These are phyloP conservation scores for Napeogenes sylphis DNA, from an alignment of 2,888 invertebrate genomes.

Conservation along the genomic window DNA sequence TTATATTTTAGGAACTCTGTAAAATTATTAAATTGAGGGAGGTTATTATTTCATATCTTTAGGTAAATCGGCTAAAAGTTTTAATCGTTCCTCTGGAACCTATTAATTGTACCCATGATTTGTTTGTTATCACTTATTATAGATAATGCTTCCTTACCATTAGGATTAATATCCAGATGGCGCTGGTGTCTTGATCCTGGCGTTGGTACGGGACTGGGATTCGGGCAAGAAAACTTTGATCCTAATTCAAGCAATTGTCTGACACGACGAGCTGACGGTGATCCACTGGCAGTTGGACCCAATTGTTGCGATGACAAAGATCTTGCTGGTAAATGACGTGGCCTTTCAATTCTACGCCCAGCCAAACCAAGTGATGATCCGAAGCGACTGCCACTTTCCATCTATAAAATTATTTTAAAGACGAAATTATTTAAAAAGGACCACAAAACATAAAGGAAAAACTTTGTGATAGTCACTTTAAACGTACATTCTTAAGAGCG, in stretches of 20 bases:
- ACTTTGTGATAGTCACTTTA: too few species aligned
- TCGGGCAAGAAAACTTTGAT: slow-evolving; percentile 78
- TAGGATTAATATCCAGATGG: slow-evolving; percentile 92
- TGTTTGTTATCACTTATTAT: too few species aligned
- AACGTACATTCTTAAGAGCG: slow-evolving; percentile 87
- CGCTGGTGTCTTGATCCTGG: slow-evolving; percentile 88
- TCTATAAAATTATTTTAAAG: slow-evolving; percentile 41
- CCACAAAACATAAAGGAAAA: background rate
- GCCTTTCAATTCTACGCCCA: slow-evolving; percentile 75
- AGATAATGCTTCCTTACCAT: slow-evolving; percentile 72
- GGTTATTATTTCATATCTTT: too few species aligned
- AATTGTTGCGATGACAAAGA: slow-evolving; percentile 86
- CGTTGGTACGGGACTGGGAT: slow-evolving; percentile 85
- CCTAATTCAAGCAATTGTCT: slow-evolving; percentile 86
- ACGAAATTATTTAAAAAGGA: background rate
- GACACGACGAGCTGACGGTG: slow-evolving; percentile 88
- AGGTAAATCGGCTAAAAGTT: too few species aligned
- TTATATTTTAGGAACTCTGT: slow-evolving; percentile 94
- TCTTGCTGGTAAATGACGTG: slow-evolving; percentile 82
- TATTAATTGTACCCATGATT: too few species aligned
- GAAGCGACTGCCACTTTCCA: slow-evolving; percentile 80
- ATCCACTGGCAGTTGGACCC: slow-evolving; percentile 73
- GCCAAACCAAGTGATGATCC: slow-evolving; percentile 76
- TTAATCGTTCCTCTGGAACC: too few species aligned
- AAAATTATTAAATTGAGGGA: slow-evolving; percentile 27